These are phyloP conservation scores for Drosophila insularis DNA, from an alignment of 1,140 invertebrate species.

Conservation along the genomic window DNA sequence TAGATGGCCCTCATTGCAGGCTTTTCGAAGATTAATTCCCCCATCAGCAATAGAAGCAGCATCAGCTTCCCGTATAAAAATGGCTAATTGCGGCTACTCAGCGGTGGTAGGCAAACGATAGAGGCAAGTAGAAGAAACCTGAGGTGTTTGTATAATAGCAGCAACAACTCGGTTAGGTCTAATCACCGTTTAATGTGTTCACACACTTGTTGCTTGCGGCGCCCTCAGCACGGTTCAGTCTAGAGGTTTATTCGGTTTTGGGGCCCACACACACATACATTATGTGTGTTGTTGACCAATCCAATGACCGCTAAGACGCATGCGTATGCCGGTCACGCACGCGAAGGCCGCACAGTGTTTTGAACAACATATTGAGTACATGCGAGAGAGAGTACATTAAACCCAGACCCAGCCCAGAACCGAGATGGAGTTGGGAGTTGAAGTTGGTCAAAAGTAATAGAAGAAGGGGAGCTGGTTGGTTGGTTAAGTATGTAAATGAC, in stretches of 20 bases:
- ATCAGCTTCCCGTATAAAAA: not conserved
- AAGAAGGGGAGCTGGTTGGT: constrained; percentile 14
- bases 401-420: constrained; percentile 20
- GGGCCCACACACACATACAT: not conserved
- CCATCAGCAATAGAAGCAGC: not conserved
- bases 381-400: constrained; percentile 61
- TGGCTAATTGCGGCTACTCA: constrained; percentile 9
- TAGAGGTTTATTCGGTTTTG: constrained; percentile 9
- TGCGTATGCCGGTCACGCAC: constrained; percentile 75
- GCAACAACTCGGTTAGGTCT: constrained; percentile 49
- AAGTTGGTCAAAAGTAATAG: not conserved
- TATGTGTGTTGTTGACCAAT: constrained; percentile 49
- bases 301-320: constrained; percentile 67
- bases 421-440: constrained; percentile 37
- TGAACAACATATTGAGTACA: constrained; percentile 64
- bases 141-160: constrained; percentile 21
- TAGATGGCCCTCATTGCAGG: constrained; percentile 3
- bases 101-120: not conserved
- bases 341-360: constrained; percentile 64
- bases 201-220: constrained; percentile 75
- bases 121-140: constrained; percentile 3
- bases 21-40: not conserved
- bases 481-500: constrained; percentile 64
- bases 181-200: constrained; percentile 79
- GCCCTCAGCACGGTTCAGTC: constrained; percentile 47